These are phyloP conservation scores for Tragelaphus scriptus DNA, from an alignment of 2,113 vertebrate species.

Conservation along the genomic window DNA sequence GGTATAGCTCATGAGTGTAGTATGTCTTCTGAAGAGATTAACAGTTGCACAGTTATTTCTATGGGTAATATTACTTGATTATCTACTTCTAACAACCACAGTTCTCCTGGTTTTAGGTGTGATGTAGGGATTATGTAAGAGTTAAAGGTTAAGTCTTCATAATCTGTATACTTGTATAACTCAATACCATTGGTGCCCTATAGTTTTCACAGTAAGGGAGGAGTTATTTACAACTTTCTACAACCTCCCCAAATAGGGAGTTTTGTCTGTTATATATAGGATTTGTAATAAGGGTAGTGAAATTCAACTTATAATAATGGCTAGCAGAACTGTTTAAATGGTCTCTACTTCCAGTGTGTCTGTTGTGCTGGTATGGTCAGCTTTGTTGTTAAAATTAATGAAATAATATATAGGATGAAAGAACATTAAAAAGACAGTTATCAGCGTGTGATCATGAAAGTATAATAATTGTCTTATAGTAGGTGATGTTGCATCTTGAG, in stretches of 20 bases:
- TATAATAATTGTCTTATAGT: not conserved
- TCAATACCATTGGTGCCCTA: not conserved
- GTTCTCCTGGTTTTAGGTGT: not conserved
- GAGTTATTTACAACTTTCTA: not conserved
- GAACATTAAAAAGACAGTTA: not conserved
- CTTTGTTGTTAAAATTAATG: not conserved
- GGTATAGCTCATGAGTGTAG: not conserved
- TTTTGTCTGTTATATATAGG: not conserved
- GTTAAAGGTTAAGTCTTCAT: not conserved
- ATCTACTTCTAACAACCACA: not conserved
- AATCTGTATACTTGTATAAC: not conserved
- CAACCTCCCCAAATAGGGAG: not conserved
- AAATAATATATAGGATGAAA: not conserved
- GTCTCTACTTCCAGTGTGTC: not conserved
- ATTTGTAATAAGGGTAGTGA: not conserved
- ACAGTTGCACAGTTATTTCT: not conserved
- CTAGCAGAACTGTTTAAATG: not conserved
- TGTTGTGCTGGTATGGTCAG: not conserved
- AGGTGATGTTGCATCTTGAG: not conserved
- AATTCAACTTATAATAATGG: not conserved
- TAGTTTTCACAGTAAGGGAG: not conserved
- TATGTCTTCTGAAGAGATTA: not conserved
- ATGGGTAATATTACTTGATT: not conserved
- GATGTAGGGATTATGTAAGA: not conserved
- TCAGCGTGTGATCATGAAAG: not conserved